Percentiles rank a stretch among this genome's conserved stretches.
phyloP scores from a whole-genome alignment of 2,888 invertebrate species.

The Drepanosiphum platanoidis region DNA sequence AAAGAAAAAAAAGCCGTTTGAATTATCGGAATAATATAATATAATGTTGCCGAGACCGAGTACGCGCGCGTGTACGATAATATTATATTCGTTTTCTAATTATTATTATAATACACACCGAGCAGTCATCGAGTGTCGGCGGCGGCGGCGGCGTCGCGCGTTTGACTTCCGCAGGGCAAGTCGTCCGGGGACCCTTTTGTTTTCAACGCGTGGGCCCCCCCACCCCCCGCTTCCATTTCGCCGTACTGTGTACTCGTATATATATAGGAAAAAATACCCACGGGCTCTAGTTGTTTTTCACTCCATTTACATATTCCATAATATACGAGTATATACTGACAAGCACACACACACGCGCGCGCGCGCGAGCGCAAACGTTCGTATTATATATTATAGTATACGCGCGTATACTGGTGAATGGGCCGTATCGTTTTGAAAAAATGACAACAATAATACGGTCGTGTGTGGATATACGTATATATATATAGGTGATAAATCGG shows the following conservation, averaged over 20 bases:
- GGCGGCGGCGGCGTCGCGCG: not conserved
- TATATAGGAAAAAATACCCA: constrained; percentile 51
- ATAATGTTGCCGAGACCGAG: not conserved
- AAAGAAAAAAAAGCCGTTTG: constrained; percentile 3
- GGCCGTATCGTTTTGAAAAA: constrained; percentile 42
- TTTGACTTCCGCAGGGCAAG: constrained; percentile 53
- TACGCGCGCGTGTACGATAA: not conserved
- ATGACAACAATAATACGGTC: constrained; percentile 42
- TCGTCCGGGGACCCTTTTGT: constrained; percentile 55
- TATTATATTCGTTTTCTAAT: constrained; percentile 31
- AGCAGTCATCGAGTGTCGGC: constrained; percentile 21
- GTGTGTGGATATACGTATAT: constrained; percentile 8
- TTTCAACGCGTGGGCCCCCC: constrained; percentile 31
- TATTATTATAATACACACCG: constrained; percentile 5
- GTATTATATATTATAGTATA: too few species aligned
- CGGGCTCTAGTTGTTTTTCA: constrained; percentile 52
- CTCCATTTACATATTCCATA: constrained; percentile 58
- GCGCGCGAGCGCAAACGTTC: not conserved
- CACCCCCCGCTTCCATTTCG: not conserved
- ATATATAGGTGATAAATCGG: constrained; percentile 59
- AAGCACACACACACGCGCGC: not conserved
- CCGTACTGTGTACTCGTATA: too few species aligned
- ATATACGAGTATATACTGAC: constrained; percentile 11
- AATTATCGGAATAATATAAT: not conserved
- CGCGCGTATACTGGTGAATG: too few species aligned